Evolutionary conservation across 2,888 invertebrate species (phyloP), one percentile per base, ranked within the genome.

Genomic region (Heliconius ethilla): DNA sequence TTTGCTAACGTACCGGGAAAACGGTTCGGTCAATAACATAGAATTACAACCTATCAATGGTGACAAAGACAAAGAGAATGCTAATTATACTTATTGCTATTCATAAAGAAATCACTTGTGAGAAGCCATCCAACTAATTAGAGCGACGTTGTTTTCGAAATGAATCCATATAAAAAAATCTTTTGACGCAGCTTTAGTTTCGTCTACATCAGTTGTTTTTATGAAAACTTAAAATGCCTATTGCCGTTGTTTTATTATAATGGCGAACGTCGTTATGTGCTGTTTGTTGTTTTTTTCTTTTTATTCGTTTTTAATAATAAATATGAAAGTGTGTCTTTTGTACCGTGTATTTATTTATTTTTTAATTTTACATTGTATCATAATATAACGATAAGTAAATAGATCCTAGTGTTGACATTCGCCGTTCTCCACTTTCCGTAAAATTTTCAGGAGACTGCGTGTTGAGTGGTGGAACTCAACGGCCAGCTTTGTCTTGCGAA

Each of bases 71-170:
- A 80, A 80, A 78, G 76, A 67, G 70, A 73, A 76, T 66, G 45
- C 63, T 78, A 78, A 81, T 79, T 81, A 79, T 81, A 75, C 75
- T 81, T 81, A 80, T 80, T 81, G 80, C 76, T 72, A 33, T 77
- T 80, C 75, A 78, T 80, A 78, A 80, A 80, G 70, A 77, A 81
- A 78, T 75, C 67, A 74, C 74, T 74, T 69, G 74, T 76, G 77
- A 77, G 81, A 81, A 79, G 75, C 81, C 80, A 80, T 81, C 75
- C 76, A 80, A 80, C 74, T 78, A 76, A 80, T 81, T 80, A 80
- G 76, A 80, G 65, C 70, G 75, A 79, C 66, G 59, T 75, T 70
- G 69, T 70, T 79, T 79, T 78, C 75, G 74, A 69, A 69, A 74
- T 76, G 79, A 79, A 79, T 70, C 70, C 75, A 76, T 77, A 79